Percentiles rank a stretch among this genome's conserved stretches.
Evolutionary conservation across 2,888 invertebrate genomes (phyloP).

Genomic region (Venustoraphidia nigricollis): DNA sequence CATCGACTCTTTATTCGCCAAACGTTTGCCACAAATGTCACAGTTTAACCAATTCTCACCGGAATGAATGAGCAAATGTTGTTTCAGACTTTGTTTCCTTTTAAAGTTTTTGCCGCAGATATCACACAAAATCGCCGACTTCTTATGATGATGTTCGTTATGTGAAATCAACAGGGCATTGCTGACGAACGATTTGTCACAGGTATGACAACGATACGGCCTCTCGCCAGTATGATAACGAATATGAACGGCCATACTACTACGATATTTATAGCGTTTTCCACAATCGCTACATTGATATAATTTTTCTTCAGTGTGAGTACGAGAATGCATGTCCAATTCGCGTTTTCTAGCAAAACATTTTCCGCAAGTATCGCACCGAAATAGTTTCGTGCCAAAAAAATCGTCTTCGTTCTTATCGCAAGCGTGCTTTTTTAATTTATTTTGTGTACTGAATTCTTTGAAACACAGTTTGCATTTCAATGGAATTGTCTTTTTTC

Average conservation of each 20-base stretch:
- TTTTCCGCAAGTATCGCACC: too few species aligned
- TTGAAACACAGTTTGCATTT: background rate
- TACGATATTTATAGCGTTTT: conserved; percentile 12
- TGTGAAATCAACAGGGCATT: conserved; percentile 6
- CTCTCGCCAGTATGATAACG: conserved; percentile 17
- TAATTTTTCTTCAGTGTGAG: conserved; percentile 5
- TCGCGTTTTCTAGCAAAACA: background rate
- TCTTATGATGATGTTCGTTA: conserved; percentile 4
- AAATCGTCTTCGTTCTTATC: too few species aligned
- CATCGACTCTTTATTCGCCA: too few species aligned
- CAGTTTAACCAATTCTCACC: too few species aligned
- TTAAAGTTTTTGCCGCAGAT: conserved; percentile 10
- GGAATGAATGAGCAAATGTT: too few species aligned
- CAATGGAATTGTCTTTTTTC: background rate
- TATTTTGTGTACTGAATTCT: background rate
- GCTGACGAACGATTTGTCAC: conserved; percentile 7
- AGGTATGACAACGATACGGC: conserved; percentile 14
- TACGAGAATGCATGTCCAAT: conserved; percentile 2
- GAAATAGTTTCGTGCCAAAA: too few species aligned
- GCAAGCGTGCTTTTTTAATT: too few species aligned
- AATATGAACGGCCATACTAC: conserved; percentile 11
- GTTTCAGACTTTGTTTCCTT: conserved; percentile 9
- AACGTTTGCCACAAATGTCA: too few species aligned
- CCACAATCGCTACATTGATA: conserved; percentile 2
- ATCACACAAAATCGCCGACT: conserved; percentile 10